Percentiles rank a stretch among this genome's conserved stretches.
Evolutionary conservation across 2,113 vertebrate genomes (phyloP).

Genomic region (Phyllostomus hastatus): DNA sequence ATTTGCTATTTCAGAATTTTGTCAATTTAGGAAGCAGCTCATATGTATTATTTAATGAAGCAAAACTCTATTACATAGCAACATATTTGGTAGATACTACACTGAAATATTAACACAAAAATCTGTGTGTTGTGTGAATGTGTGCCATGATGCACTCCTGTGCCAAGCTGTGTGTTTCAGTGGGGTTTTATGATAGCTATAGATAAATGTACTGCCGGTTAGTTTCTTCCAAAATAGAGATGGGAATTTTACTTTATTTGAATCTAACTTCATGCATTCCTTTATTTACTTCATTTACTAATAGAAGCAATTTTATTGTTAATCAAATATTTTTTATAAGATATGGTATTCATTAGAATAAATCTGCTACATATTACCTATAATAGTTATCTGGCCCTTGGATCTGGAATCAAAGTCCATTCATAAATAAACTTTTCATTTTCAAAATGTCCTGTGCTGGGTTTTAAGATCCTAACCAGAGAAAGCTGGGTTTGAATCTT

Average conservation of each 20-base stretch:
- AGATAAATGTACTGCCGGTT: background rate
- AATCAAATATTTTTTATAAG: background rate
- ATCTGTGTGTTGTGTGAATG: background rate
- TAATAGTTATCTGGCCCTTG: background rate
- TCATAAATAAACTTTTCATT: constrained; percentile 14
- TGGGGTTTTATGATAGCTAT: background rate
- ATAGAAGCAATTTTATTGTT: background rate
- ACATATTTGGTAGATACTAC: background rate
- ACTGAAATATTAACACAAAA: background rate
- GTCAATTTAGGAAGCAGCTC: background rate
- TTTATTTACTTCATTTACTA: constrained; percentile 5
- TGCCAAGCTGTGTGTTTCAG: background rate
- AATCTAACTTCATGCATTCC: background rate
- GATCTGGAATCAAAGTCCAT: background rate
- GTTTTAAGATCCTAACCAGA: background rate
- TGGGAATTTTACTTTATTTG: background rate
- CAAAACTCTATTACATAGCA: background rate
- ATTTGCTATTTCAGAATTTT: constrained; percentile 23
- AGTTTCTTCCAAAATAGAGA: background rate
- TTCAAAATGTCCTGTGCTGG: background rate
- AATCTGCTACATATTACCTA: background rate
- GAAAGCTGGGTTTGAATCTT: background rate
- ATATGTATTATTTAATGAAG: background rate
- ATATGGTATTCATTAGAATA: background rate
- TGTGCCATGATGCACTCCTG: background rate